Percentiles rank a stretch among this genome's conserved stretches.
Evolutionary conservation across 2,888 invertebrate species (phyloP).

Genomic region (Phanerotoma sp.): DNA sequence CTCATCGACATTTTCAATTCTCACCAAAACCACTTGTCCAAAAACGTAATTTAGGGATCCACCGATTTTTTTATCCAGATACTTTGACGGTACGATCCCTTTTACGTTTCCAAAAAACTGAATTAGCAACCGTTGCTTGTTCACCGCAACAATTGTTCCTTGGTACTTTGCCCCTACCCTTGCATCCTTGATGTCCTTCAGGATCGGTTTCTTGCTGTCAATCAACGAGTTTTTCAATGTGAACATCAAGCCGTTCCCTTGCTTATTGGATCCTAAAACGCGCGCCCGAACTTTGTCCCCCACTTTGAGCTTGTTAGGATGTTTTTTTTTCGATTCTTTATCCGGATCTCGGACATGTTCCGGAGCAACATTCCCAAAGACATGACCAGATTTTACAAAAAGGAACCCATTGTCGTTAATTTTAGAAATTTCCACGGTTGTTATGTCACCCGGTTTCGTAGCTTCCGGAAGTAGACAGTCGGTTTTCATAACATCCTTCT

Average conservation of each 20-base stretch:
- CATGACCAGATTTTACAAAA: conserved; percentile 40
- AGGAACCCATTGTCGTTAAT: conserved; percentile 41
- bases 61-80: conserved; percentile 20
- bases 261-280: conserved; percentile 61
- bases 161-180: conserved; percentile 60
- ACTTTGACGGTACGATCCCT: conserved; percentile 56
- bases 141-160: conserved; percentile 62
- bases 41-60: conserved; percentile 59
- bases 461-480: conserved; percentile 23
- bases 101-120: conserved; percentile 64
- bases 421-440: conserved; percentile 40
- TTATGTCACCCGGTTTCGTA: conserved; percentile 42
- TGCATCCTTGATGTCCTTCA: conserved; percentile 61
- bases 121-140: conserved; percentile 60
- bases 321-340: conserved; percentile 57
- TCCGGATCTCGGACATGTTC: conserved; percentile 42
- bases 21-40: conserved; percentile 61
- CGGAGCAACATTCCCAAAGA: conserved; percentile 41
- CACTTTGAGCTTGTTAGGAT: conserved; percentile 49
- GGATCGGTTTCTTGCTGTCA: conserved; percentile 59
- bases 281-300: conserved; percentile 65
- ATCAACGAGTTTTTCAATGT: conserved; percentile 70
- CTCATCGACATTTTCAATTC: conserved; percentile 35
- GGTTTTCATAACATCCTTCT: conserved; percentile 60
- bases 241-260: conserved; percentile 60